Evolutionary conservation across 1,140 invertebrate genomes (phyloP), one percentile per base, ranked within the genome.

Genomic region (Psilanteris sp.): DNA sequence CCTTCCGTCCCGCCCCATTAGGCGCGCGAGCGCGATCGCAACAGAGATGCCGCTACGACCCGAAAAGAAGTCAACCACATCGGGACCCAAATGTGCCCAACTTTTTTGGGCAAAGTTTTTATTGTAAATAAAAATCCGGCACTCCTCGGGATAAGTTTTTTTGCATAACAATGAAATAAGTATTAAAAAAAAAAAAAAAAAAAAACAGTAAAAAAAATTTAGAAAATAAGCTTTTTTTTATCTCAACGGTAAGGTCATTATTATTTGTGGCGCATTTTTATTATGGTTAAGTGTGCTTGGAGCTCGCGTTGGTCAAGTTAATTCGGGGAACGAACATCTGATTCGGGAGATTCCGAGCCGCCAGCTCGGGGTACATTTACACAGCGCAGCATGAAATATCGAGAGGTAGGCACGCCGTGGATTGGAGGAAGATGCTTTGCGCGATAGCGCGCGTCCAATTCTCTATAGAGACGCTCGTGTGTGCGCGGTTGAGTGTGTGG

Each of bases 391-490:
- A 70, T 77, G 37, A 73, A 77, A 73, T 68, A 73, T 55, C 75
- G 67, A 79, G 77, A 72, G 71, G 66, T 50, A 71, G 36, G 54
- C 78, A 81, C 77, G 77, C 41, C 67, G 75, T 75, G 73, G 81
- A 84, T 85, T 84, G 84, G 84, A 79, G 64, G 81, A 83, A 81
- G 81, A 83, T 81, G 78, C 78, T 80, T 66, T 59, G 70, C 36
- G 74, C 76, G 80, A 78, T 82, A 79, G 74, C 75, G 41, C 37
- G 48, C 77, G 66, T 76, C 78, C 81, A 79, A 80, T 80, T 79
- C 78, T 52, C 76, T 62, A 57, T 62, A 72, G 52, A 62, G 57
- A 14, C 24, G 27, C 13, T 48, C 1, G 4, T 32, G 66, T 79
- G 72, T 78, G 43, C 20, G 41, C 1, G 2, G 20, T 9, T 13